Percentiles rank a stretch among this genome's conserved stretches.
These are phyloP conservation scores for Oncopeltus fasciatus DNA, from an alignment of 1,140 invertebrate species.

Conservation along the genomic window DNA sequence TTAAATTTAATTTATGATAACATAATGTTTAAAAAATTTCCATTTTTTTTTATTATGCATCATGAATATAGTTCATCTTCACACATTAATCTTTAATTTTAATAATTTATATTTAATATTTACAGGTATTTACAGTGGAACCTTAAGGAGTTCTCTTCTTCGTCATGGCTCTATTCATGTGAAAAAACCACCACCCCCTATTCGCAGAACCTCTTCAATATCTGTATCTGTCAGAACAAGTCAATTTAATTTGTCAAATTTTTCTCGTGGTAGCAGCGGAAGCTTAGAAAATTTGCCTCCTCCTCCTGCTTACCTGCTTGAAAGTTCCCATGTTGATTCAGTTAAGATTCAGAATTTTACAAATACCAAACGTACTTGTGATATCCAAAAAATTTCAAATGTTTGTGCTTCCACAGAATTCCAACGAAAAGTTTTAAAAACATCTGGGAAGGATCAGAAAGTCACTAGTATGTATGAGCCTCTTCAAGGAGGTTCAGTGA, in stretches of 20 bases:
- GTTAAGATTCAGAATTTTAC: slow-evolving; percentile 6
- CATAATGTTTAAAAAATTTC: no score
- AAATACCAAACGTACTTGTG: slow-evolving; percentile 5
- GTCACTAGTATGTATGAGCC: slow-evolving; percentile 4
- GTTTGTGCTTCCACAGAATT: slow-evolving; percentile 18
- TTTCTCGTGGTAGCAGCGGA: slow-evolving; percentile 11
- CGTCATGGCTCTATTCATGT: slow-evolving; percentile 46
- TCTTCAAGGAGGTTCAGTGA: slow-evolving; percentile 31
- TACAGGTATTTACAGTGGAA: slow-evolving; percentile 30
- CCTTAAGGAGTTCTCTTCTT: slow-evolving; percentile 31
- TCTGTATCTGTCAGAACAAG: slow-evolving; percentile 30
- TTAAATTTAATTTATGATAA: no score
- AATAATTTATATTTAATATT: no score
- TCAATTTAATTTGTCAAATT: slow-evolving; percentile 8
- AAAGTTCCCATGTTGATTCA: slow-evolving; percentile 31
- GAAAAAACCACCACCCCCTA: slow-evolving; percentile 66
- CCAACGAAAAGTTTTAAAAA: slow-evolving; percentile 14
- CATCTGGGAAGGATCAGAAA: slow-evolving; percentile 12
- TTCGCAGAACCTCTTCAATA: slow-evolving; percentile 70
- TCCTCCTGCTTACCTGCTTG: slow-evolving; percentile 63
- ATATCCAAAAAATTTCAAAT: slow-evolving; percentile 17
- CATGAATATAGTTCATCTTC: no score
- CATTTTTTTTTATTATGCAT: no score
- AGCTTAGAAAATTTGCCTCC: slow-evolving; percentile 57
- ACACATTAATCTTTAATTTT: no score